Percentiles rank a stretch among this genome's conserved stretches.
Evolutionary conservation across 2,113 vertebrate species (phyloP).

Genomic region (Centropus unirufus): DNA sequence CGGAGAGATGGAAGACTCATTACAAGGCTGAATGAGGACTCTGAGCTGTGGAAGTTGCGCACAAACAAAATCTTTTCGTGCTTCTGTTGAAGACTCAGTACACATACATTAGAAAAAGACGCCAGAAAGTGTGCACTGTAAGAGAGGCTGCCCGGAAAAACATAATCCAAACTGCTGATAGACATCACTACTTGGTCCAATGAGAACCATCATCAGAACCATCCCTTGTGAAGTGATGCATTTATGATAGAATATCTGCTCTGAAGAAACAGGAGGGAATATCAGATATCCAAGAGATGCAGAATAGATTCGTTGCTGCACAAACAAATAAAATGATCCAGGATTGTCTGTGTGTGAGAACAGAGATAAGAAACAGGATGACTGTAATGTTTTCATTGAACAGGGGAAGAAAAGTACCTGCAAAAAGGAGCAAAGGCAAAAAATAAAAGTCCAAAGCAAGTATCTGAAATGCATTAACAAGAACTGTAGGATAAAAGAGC

Average conservation of each 20-base stretch:
- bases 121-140: neutral
- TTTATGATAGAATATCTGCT: neutral
- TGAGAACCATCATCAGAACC: neutral
- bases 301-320: neutral
- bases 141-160: neutral
- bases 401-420: neutral
- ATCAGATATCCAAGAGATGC: slow-evolving; percentile 12
- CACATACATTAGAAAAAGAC: neutral
- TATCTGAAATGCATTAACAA: neutral
- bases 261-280: neutral
- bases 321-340: neutral
- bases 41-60: neutral
- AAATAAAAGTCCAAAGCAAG: neutral
- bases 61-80: neutral
- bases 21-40: neutral
- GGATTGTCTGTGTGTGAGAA: neutral
- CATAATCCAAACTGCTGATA: neutral
- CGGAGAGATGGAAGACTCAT: neutral
- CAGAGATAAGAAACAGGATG: neutral
- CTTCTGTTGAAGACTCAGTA: neutral
- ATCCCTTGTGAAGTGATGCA: neutral
- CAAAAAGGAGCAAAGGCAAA: neutral
- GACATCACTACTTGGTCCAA: neutral
- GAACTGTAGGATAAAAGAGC: neutral
- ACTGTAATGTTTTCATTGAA: neutral